These are phyloP conservation scores for Loxodonta africana DNA, from an alignment of 2,113 vertebrate genomes.

Conservation along the genomic window DNA sequence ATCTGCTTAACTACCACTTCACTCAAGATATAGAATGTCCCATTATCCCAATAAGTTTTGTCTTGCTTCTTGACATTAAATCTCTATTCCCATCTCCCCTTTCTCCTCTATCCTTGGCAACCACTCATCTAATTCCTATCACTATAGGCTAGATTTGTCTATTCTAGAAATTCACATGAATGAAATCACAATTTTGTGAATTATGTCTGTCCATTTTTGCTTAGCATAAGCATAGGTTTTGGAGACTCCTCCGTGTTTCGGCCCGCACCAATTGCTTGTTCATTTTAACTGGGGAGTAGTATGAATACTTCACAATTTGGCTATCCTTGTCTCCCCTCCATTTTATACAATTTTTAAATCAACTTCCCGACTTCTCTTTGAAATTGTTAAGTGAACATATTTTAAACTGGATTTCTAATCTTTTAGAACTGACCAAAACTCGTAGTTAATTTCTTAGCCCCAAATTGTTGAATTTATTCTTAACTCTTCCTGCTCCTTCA, in stretches of 20 bases:
- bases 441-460: background rate
- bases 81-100: background rate
- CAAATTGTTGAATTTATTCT: conserved; percentile 44
- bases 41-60: background rate
- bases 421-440: background rate
- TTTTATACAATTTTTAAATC: background rate
- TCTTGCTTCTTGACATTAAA: background rate
- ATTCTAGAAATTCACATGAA: background rate
- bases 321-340: background rate
- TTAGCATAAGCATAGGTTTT: background rate
- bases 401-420: conserved; percentile 27
- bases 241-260: background rate
- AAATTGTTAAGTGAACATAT: background rate
- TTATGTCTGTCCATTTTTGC: background rate
- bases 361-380: background rate
- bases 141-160: background rate
- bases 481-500: background rate
- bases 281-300: background rate
- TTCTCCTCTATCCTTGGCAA: background rate
- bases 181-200: background rate
- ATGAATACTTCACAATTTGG: background rate
- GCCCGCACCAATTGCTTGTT: background rate
- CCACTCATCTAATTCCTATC: background rate
- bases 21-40: background rate
- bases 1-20: background rate